Percentiles rank a stretch among this genome's conserved stretches.
These are phyloP conservation scores for Polietes domitor DNA, from an alignment of 2,888 invertebrate species.

Conservation along the genomic window DNA sequence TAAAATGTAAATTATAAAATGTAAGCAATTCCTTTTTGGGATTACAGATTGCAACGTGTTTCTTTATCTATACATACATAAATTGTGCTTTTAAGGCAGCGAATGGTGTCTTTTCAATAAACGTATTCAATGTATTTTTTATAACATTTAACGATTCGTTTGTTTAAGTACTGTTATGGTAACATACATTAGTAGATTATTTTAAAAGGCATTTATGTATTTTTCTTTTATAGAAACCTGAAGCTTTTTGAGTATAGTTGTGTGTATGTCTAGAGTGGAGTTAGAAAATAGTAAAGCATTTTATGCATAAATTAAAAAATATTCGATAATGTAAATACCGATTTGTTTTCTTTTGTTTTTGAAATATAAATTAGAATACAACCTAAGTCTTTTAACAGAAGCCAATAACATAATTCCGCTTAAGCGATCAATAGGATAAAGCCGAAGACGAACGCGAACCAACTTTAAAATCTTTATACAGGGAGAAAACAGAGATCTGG, in stretches of 20 bases:
- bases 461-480: conserved; percentile 95
- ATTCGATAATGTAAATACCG: conserved; percentile 64
- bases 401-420: conserved; percentile 16
- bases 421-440: conserved; percentile 82
- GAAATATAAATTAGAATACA: conserved; percentile 51
- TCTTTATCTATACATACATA: conserved; percentile 5
- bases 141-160: not conserved
- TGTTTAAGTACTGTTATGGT: conserved; percentile 58
- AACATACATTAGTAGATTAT: conserved; percentile 30
- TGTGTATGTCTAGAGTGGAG: conserved; percentile 13
- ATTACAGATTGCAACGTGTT: conserved; percentile 41
- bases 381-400: conserved; percentile 46
- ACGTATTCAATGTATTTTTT: conserved; percentile 14
- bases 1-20: conserved; percentile 23
- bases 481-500: conserved; percentile 95
- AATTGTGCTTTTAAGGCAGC: conserved; percentile 55
- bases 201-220: conserved; percentile 44
- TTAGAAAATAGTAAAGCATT: conserved; percentile 41
- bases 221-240: conserved; percentile 39
- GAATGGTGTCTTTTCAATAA: conserved; percentile 54
- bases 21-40: conserved; percentile 30
- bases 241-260: conserved; percentile 48
- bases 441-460: conserved; percentile 89
- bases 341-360: conserved; percentile 13
- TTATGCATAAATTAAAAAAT: conserved; percentile 47